A percentile compares a stretch with the other conserved stretches of the same genome.
phyloP scores from a whole-genome alignment of 2,888 invertebrate genomes.

The Netelia melanura region DNA sequence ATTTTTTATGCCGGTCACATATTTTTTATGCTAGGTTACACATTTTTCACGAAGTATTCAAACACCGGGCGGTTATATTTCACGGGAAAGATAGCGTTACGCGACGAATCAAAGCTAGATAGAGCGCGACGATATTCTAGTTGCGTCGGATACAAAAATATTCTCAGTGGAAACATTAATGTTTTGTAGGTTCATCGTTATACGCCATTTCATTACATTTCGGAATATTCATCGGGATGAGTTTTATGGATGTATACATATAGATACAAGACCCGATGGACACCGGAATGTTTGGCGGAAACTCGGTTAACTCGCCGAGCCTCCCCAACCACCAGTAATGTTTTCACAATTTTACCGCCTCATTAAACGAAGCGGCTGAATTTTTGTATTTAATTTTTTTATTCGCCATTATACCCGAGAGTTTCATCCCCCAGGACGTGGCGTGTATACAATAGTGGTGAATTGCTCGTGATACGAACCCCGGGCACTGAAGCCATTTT shows the following conservation, averaged over 20 bases:
- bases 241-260: background rate
- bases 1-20: no score
- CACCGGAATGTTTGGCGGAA: slow-evolving; percentile 20
- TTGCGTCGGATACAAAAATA: background rate
- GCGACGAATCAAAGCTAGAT: background rate
- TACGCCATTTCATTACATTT: slow-evolving; percentile 43
- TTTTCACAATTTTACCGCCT: slow-evolving; percentile 52
- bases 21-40: no score
- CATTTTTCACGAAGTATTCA: no score
- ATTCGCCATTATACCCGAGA: slow-evolving; percentile 16
- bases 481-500: slow-evolving; percentile 11
- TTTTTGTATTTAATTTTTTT: slow-evolving; percentile 13
- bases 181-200: background rate
- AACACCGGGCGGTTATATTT: no score
- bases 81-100: background rate
- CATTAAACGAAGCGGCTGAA: slow-evolving; percentile 40
- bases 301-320: slow-evolving; percentile 42
- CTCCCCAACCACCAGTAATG: slow-evolving; percentile 23
- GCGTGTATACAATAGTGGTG: slow-evolving; percentile 21
- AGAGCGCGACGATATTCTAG: background rate
- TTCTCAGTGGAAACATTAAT: background rate
- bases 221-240: slow-evolving; percentile 46
- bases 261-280: background rate
- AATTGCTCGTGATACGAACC: slow-evolving; percentile 9
- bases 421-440: slow-evolving; percentile 17